Evolutionary conservation across 2,888 invertebrate genomes (phyloP).

Genomic region (Augiades crinisus): DNA sequence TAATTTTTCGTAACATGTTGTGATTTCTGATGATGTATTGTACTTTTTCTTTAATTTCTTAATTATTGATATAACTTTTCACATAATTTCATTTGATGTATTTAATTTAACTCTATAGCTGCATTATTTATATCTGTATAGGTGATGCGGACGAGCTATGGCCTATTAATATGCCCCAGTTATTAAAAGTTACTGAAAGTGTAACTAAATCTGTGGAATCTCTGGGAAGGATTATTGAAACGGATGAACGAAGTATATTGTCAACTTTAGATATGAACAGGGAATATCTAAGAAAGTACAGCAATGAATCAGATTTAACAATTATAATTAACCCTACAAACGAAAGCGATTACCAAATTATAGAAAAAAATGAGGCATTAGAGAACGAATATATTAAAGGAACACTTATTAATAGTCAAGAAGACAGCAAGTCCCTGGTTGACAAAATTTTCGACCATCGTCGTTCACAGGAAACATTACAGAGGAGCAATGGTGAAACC

Average conservation of each 20-base stretch:
- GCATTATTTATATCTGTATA: conserved; percentile 2
- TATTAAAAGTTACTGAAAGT: conserved; percentile 49
- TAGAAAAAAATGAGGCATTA: not conserved
- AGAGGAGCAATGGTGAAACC: not conserved
- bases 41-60: too few species aligned
- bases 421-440: not conserved
- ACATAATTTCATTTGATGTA: too few species aligned
- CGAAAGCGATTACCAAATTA: not conserved
- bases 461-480: not conserved
- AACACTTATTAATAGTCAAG: too few species aligned
- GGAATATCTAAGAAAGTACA: not conserved
- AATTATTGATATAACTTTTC: too few species aligned
- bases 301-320: not conserved
- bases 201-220: conserved; percentile 60
- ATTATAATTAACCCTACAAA: not conserved
- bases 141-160: conserved; percentile 53
- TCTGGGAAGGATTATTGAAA: conserved; percentile 57
- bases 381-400: too few species aligned
- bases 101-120: too few species aligned
- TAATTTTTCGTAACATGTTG: too few species aligned
- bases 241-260: conserved; percentile 37
- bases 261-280: not conserved
- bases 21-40: too few species aligned
- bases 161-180: conserved; percentile 48
- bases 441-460: not conserved